Base-by-base conservation (phyloP, 2,888 invertebrate species). In the Neoaliturus tenellus region DNA sequence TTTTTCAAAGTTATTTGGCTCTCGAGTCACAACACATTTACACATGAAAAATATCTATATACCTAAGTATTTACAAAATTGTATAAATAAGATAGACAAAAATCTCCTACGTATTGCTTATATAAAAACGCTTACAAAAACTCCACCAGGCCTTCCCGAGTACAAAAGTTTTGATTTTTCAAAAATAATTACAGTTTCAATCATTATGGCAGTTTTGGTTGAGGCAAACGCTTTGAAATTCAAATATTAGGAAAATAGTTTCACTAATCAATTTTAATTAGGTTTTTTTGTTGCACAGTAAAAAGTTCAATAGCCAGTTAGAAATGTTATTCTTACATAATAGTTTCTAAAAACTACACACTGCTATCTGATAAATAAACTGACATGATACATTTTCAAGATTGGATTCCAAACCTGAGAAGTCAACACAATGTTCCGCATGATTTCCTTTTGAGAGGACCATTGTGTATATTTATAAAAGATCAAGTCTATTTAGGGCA, bases 81-180 rank as follows among this genome's bases (percentile, higher is more conserved):
- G 73, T 75, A 75, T 75, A 75, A 75, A 75, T 75, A 75, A 75
- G 44, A 75, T 41, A 75, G 73, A 75, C 44, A 75, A 44, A 75
- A 28, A 28, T 41, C 39, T 55, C 4, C 35, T 78, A 55, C 35
- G n/a, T 78, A 78, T 78, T 78, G 78, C 78, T 78, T 48, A 55
- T 78, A 78, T 78, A 51, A 55, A 78, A 78, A 55, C 17, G 20
- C 78, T 33, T 78, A 78, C 55, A 78, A 78, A 71, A 78, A 78
- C 62, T 58, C 62, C 62, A 51, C 51, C 62, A 31, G 14, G 62
- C 20, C 28, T 55, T 25, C 23, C 31, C 14, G 62, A 67, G 33
- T 35, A 41, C 17, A 71, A 35, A 71, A 71, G 39, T 71, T 71
- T 71, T 71, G 71, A 71, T 71, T 71, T 71, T 23, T 39, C 39